A percentile compares a stretch with the other conserved stretches of the same genome.
Evolutionary conservation across 2,888 invertebrate species (phyloP).

Genomic region (Agonopterix heracliana): DNA sequence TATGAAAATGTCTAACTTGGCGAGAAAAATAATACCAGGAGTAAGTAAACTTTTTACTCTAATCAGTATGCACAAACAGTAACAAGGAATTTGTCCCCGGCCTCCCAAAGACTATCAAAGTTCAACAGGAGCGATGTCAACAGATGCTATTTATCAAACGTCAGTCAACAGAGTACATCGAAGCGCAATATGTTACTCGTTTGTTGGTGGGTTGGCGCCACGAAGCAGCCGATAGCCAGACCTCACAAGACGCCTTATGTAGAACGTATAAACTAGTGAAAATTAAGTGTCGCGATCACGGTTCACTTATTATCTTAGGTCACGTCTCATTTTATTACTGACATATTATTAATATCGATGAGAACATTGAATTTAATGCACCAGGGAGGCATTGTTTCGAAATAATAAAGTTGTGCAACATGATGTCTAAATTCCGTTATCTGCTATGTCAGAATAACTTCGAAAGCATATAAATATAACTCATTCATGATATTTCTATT

Average conservation of each 20-base stretch:
- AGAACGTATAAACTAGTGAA: conserved; percentile 68
- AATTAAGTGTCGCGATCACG: conserved; percentile 65
- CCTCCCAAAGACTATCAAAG: conserved; percentile 48
- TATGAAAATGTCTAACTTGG: too few species aligned
- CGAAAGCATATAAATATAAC: too few species aligned
- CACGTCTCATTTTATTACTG: conserved; percentile 68
- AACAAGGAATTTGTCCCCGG: conserved; percentile 29
- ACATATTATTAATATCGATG: conserved; percentile 66
- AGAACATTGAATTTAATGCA: conserved; percentile 63
- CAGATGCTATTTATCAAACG: conserved; percentile 53
- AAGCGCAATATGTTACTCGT: conserved; percentile 34
- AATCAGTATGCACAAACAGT: too few species aligned
- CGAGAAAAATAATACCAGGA: too few species aligned
- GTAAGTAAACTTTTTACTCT: too few species aligned
- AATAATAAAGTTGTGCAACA: conserved; percentile 21
- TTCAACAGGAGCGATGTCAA: conserved; percentile 48
- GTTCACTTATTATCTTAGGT: conserved; percentile 63
- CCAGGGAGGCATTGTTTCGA: conserved; percentile 50
- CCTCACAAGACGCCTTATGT: conserved; percentile 65
- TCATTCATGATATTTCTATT: too few species aligned
- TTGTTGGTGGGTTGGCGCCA: conserved; percentile 49
- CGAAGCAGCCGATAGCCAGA: conserved; percentile 39
- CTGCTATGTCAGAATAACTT: too few species aligned
- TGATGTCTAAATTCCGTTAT: background rate
- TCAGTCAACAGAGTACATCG: conserved; percentile 38